phyloP scores from a whole-genome alignment of 2,797 vertebrate genomes.

The Takifugu ocellatus region DNA sequence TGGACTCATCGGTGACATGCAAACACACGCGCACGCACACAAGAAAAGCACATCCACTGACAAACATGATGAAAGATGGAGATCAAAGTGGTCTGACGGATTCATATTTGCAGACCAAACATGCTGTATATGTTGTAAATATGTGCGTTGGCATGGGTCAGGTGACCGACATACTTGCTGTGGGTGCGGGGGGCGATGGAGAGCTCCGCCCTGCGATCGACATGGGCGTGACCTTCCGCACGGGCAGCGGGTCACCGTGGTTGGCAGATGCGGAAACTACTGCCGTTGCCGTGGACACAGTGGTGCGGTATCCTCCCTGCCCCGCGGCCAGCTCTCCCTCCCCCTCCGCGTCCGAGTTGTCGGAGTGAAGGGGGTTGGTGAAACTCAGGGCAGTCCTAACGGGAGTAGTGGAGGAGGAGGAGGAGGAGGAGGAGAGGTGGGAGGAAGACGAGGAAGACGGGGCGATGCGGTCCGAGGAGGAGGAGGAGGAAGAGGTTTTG shows the following conservation, averaged over 20 bases:
- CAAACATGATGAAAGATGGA: slow-evolving; percentile 35
- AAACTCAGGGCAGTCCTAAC: slow-evolving; percentile 87
- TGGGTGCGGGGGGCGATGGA: slow-evolving; percentile 56
- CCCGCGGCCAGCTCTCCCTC: slow-evolving; percentile 72
- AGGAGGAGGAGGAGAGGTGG: slow-evolving; percentile 56
- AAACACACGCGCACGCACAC: slow-evolving; percentile 49
- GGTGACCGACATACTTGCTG: slow-evolving; percentile 81
- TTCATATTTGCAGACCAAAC: slow-evolving; percentile 38
- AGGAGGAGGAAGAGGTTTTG: slow-evolving; percentile 67
- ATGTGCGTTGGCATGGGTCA: slow-evolving; percentile 13
- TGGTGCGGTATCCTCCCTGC: slow-evolving; percentile 61
- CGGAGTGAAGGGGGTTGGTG: slow-evolving; percentile 95
- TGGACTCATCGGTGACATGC: slow-evolving; percentile 55
- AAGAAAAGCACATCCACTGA: slow-evolving; percentile 20
- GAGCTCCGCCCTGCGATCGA: slow-evolving; percentile 85
- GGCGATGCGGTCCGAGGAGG: slow-evolving; percentile 60
- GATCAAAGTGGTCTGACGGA: slow-evolving; percentile 45
- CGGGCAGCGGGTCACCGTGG: slow-evolving; percentile 70
- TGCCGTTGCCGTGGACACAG: slow-evolving; percentile 83
- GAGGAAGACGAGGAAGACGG: slow-evolving; percentile 66
- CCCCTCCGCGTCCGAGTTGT: slow-evolving; percentile 86
- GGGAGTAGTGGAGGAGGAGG: slow-evolving; percentile 59
- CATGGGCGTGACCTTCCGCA: slow-evolving; percentile 87
- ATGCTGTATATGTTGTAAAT: not conserved
- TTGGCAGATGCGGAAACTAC: slow-evolving; percentile 77